Conservation (phyloP, 2,113 vertebrate genomes). For the Prunella fulvescens region DNA sequence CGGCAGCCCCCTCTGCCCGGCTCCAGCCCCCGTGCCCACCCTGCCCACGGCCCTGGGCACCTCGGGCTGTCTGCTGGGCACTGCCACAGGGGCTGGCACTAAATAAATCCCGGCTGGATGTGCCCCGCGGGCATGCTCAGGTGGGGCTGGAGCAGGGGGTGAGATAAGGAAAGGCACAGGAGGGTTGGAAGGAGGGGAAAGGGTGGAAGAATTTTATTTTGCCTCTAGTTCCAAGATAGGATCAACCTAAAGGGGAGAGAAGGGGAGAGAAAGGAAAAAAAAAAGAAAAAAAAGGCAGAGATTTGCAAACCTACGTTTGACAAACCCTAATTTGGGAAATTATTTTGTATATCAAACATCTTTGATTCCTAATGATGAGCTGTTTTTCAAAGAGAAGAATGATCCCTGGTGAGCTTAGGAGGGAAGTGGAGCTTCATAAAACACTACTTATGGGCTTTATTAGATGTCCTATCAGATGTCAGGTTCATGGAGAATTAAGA, state of each 20-base stretch:
- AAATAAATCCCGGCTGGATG: accelerated
- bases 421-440: not conserved
- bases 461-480: not conserved
- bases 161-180: conserved; percentile 1
- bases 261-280: not conserved
- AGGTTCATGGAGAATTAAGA: not conserved
- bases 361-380: conserved; percentile 62
- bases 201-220: conserved; percentile 59
- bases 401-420: conserved; percentile 6
- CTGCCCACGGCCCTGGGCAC: conserved; percentile 8
- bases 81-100: accelerated
- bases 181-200: conserved; percentile 22
- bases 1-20: not conserved
- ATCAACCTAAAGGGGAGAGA: conserved; percentile 24
- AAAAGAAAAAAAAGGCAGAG: not conserved
- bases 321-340: conserved; percentile 68
- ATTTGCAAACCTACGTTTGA: conserved; percentile 55
- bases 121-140: not conserved
- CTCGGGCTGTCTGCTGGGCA: not conserved
- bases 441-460: not conserved
- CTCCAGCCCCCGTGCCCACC: not conserved
- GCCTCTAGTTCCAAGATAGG: conserved; percentile 59
- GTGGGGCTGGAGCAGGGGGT: not conserved
- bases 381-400: conserved; percentile 56
- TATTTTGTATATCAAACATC: conserved; percentile 65